Percentiles rank a stretch among this genome's conserved stretches.
phyloP scores from a whole-genome alignment of 2,113 vertebrate species.

The Mirounga angustirostris region DNA sequence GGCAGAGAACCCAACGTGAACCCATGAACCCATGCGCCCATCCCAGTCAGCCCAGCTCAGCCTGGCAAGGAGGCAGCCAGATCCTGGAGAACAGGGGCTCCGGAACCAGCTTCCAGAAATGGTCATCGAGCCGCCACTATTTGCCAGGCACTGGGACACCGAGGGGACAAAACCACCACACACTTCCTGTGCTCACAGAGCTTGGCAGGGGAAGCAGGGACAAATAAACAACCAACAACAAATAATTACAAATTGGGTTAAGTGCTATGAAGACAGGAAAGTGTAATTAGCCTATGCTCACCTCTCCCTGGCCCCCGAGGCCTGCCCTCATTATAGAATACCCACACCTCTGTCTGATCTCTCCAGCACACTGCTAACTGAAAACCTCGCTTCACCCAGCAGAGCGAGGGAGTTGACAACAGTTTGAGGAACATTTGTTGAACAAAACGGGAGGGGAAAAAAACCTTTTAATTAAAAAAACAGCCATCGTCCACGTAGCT shows the following conservation, averaged over 20 bases:
- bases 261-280: constrained; percentile 69
- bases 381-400: not conserved
- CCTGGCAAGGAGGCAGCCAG: not conserved
- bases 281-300: constrained; percentile 66
- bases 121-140: not conserved
- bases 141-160: not conserved
- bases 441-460: not conserved
- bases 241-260: constrained; percentile 78
- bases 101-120: not conserved
- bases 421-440: not conserved
- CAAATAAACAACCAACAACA: constrained; percentile 57
- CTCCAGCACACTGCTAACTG: not conserved
- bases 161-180: not conserved
- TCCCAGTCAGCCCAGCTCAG: not conserved
- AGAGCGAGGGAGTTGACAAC: not conserved
- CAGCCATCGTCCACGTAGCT: not conserved
- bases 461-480: not conserved
- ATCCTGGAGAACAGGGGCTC: not conserved
- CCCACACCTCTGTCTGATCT: not conserved
- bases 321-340: constrained; percentile 28
- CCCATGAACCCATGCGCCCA: not conserved
- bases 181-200: not conserved
- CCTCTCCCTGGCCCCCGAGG: constrained; percentile 51
- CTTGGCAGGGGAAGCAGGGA: not conserved
- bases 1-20: not conserved